These are phyloP conservation scores for Larimichthys crocea DNA, from an alignment of 2,113 vertebrate species.

Conservation along the genomic window DNA sequence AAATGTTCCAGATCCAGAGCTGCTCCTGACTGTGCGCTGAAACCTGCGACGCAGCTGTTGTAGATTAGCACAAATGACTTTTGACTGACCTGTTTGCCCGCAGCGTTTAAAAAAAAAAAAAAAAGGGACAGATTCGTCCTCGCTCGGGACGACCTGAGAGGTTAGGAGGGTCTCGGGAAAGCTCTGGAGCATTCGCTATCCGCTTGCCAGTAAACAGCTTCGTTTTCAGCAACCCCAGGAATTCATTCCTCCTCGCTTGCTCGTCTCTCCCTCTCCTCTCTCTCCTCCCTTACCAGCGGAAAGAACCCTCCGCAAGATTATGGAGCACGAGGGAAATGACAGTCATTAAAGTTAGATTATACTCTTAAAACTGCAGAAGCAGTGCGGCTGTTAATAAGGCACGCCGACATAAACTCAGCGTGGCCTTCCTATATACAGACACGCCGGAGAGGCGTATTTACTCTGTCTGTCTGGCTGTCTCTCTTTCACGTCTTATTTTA, in stretches of 20 bases:
- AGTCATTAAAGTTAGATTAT: conserved; percentile 76
- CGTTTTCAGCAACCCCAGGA: conserved; percentile 60
- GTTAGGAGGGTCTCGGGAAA: conserved; percentile 33
- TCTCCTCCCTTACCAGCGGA: conserved; percentile 43
- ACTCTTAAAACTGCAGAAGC: conserved; percentile 57
- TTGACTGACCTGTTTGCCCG: background rate
- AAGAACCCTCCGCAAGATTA: conserved; percentile 72
- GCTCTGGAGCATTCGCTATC: background rate
- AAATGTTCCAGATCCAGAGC: background rate
- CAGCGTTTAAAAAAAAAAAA: background rate
- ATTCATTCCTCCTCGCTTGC: conserved; percentile 57
- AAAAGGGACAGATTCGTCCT: background rate
- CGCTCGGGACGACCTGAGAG: background rate
- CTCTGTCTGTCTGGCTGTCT: background rate
- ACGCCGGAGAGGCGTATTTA: conserved; percentile 11
- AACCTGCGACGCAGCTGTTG: background rate
- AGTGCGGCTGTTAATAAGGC: conserved; percentile 55
- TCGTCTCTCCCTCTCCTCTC: conserved; percentile 23
- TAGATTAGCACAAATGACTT: background rate
- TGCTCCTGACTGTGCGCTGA: background rate
- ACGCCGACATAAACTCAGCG: conserved; percentile 17
- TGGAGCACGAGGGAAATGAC: conserved; percentile 64
- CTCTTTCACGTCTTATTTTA: conserved; percentile 12
- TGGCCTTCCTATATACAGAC: conserved; percentile 29
- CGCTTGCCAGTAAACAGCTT: conserved; percentile 33